A percentile compares a stretch with the other conserved stretches of the same genome.
Conservation (phyloP, 2,797 vertebrate genomes). For the Coregonus suidteri region DNA sequence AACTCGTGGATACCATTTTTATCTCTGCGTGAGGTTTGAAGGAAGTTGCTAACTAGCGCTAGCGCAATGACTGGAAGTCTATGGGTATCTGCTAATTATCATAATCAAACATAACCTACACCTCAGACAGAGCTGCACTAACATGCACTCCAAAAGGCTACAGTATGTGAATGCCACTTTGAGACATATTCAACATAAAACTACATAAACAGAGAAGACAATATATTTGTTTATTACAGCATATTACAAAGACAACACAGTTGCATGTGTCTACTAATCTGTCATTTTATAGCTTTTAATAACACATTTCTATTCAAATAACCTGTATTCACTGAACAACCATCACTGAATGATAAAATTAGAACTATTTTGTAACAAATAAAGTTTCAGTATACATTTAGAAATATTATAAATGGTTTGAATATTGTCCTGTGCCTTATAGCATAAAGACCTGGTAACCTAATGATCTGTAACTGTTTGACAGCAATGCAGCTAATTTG, state of each 20-base stretch:
- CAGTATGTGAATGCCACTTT: not conserved
- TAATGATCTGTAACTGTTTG: conserved; percentile 7
- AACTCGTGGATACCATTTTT: too few species aligned
- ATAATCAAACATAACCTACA: not conserved
- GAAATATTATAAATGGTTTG: conserved; percentile 32
- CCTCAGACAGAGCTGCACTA: not conserved
- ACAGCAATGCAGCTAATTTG: conserved; percentile 1
- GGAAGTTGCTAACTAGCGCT: too few species aligned
- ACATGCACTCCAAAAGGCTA: not conserved
- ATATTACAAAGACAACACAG: conserved; percentile 60
- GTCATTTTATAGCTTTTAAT: not conserved
- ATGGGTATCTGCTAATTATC: too few species aligned
- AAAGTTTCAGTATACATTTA: conserved; percentile 23
- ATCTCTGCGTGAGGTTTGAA: too few species aligned
- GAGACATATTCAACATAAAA: not conserved
- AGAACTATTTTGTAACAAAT: conserved; percentile 46
- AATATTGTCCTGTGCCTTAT: conserved; percentile 20
- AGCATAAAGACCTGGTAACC: conserved; percentile 25
- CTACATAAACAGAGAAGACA: not conserved
- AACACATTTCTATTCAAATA: conserved; percentile 45
- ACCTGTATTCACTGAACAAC: conserved; percentile 47
- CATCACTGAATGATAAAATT: conserved; percentile 64
- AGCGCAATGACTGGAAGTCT: too few species aligned
- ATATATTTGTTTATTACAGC: conserved; percentile 52
- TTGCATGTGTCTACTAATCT: conserved; percentile 30